Evolutionary conservation across 2,113 vertebrate genomes (phyloP).

Genomic region (Chunga burmeisteri): DNA sequence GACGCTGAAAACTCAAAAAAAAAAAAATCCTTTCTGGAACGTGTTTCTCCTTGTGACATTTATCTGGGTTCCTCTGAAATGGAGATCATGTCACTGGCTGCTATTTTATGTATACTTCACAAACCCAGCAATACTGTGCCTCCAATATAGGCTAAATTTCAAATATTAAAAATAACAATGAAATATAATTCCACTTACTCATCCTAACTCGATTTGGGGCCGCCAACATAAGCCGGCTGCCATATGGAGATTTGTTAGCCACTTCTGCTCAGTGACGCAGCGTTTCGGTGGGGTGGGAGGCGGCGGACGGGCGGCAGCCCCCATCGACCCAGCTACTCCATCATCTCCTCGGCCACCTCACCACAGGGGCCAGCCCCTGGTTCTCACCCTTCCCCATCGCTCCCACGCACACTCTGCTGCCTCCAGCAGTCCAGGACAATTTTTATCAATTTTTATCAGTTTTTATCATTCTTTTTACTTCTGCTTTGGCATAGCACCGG

Average conservation of each 20-base stretch:
- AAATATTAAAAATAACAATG: neutral
- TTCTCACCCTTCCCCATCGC: neutral
- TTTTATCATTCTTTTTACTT: neutral
- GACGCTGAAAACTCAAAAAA: neutral
- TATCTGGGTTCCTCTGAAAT: neutral
- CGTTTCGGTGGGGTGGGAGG: neutral
- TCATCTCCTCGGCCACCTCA: neutral
- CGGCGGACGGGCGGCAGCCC: neutral
- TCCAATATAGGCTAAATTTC: neutral
- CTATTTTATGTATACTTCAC: neutral
- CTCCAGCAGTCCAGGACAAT: neutral
- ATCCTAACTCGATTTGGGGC: neutral
- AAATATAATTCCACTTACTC: neutral
- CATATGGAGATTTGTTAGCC: neutral
- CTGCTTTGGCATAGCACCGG: neutral
- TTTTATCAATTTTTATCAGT: rapidly evolving
- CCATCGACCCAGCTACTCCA: neutral
- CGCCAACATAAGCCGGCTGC: neutral
- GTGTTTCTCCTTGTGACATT: neutral
- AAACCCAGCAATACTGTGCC: neutral
- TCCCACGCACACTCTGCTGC: neutral
- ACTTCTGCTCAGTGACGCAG: neutral
- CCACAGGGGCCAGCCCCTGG: neutral
- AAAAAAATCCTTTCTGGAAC: neutral
- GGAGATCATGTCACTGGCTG: neutral